Base-by-base conservation (phyloP, 1,140 invertebrate species). In the Cydia splendana region DNA sequence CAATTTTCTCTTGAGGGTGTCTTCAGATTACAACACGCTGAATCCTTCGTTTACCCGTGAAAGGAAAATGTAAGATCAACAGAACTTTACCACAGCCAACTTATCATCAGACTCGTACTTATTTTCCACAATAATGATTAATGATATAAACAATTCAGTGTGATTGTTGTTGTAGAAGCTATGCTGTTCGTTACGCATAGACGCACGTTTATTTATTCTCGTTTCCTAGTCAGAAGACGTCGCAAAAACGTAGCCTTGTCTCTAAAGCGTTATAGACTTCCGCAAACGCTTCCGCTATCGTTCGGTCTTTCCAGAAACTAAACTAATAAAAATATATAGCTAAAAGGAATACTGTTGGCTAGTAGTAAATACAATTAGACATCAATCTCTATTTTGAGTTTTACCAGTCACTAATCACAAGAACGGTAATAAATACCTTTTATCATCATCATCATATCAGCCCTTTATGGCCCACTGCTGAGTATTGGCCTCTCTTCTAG, bases 141-240 rank as follows among this genome's bases (percentile, higher is more conserved):
- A 62, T 20, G n/a, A 10, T 24, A 20, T 62, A 10, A 12, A 24
- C 24, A 62, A 62, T 6, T 9, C 9, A 12, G n/a, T 15, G 7
- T 4, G 38, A 71, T 42, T 20, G 67, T 42, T 20, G 67, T 45
- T 42, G 30, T 71, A 71, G n/a, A 38, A 42, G n/a, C 57, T 62
- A 18, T 69, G 65, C 45, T 71, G n/a, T 62, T 18, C 67, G 67
- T 71, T 71, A 71, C 67, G 67, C 65, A 69, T 34, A 69, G 65
- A 34, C 30, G 65, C 67, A 18, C 67, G 67, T 71, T 18, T 42
- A 20, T 71, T 71, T 71, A 71, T 7, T 71, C 6, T 42, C 7
- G 9, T 71, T 71, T 71, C 67, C 67, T 71, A 71, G 34, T 71
- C 34, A 71, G 67, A 71, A 71, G 67, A 71, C 4, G 34, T 38